A percentile compares a stretch with the other conserved stretches of the same genome.
Evolutionary conservation across 2,113 vertebrate genomes (phyloP).

Genomic region (Mandrillus leucophaeus): DNA sequence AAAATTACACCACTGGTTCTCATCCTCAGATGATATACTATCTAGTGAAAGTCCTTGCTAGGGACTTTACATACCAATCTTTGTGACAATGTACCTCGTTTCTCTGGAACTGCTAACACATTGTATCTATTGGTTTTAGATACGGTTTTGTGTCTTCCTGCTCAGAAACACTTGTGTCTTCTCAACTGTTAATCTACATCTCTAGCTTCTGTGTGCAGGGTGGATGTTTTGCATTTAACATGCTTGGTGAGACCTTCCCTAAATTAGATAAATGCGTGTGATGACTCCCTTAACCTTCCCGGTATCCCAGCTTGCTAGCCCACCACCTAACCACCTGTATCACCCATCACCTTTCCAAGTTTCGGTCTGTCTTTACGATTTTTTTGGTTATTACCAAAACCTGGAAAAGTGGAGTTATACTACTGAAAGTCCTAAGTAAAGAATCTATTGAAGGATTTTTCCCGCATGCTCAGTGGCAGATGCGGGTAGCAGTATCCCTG

Average conservation of each 20-base stretch:
- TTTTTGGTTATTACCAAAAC: conserved; percentile 73
- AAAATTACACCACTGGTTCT: neutral
- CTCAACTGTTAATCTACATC: neutral
- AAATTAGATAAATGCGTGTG: neutral
- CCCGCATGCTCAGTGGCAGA: conserved; percentile 82
- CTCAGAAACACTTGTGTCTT: conserved; percentile 33
- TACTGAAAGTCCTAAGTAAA: conserved; percentile 75
- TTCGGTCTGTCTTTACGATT: conserved; percentile 31
- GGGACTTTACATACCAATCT: neutral
- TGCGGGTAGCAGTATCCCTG: conserved; percentile 72
- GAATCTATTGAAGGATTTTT: conserved; percentile 75
- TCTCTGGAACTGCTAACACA: neutral
- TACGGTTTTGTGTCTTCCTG: neutral
- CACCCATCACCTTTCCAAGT: conserved; percentile 71
- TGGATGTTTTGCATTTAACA: conserved; percentile 19
- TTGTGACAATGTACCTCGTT: neutral
- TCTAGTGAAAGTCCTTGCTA: neutral
- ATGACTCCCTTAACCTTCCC: neutral
- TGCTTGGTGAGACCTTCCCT: neutral
- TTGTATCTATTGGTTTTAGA: neutral
- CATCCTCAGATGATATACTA: neutral
- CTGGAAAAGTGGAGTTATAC: conserved; percentile 73
- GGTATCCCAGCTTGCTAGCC: neutral
- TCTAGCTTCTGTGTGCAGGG: conserved; percentile 35
- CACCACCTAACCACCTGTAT: conserved; percentile 69